Evolutionary conservation across 2,797 vertebrate genomes (phyloP), one percentile per base, ranked within the genome.

Genomic region (Takifugu rubripes): DNA sequence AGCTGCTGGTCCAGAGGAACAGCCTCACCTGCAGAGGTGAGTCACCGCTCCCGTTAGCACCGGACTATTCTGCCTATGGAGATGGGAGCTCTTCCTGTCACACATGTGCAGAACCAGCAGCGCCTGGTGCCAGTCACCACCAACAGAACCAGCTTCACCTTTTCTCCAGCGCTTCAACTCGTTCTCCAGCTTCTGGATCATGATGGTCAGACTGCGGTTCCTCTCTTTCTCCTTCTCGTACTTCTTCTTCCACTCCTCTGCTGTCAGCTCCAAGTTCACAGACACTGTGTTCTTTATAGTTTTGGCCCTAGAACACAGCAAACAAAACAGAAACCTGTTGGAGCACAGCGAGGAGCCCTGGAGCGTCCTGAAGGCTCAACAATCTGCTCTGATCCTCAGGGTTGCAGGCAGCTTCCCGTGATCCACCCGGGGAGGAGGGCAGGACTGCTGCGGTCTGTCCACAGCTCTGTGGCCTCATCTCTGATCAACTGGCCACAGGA

Each of bases 281-380:
- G 94, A 96, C 64, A 98, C 96, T 0, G 96, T 98, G 82, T 98
- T 98, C 90, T 98, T 98, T 70, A 98, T 98, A 25, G 96, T 98
- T 88, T 98, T 98, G 1, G 96, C 96, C 81, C 96, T 98, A 73
- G 40, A 54, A 48, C 54, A 56, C 42, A 43, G 43, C 43, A 54
- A 10, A 36, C 21, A 7, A 2, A 25, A 54, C 16, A 53, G 40
- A 2, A 53, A 0, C 3, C 6, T 2, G 3, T 25, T 46, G 21
- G 17, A 56, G 26, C 44, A 25, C 21, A 9, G 1, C 15, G n/a
- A 44, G 15, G 16, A 43, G 16, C 16, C 14, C 4, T 43, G 12
- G 15, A 43, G 3, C 36, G 5, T 9, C 36, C 5, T 11, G 10
- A 5, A 11, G 36, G 36, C 9, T 42, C 5, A 14, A 11, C 21